Base-by-base conservation (phyloP, 2,888 invertebrate species). In the Helleia helle region DNA sequence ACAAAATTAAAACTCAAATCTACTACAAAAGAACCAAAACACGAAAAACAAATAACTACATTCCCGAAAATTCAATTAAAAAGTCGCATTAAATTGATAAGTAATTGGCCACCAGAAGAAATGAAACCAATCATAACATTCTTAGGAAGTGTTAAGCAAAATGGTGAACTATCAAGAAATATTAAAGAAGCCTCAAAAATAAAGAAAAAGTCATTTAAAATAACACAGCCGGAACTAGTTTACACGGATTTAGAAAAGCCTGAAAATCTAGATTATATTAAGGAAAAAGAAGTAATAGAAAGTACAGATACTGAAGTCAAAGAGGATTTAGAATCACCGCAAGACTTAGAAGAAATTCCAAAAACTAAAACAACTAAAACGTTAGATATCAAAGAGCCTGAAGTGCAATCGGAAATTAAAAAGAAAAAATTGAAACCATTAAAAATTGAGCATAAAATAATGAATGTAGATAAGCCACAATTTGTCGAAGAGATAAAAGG, bases 21-120 rank as follows among this genome's bases (percentile, higher is more conserved):
- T 1, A 55, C 73, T n/a, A 15, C 22, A 12, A 65, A 71, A 6
- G 73, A 85, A 47, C 81, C 86, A 6, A 87, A 88, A 51, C 72
- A 74, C 53, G 84, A 81, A 47, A 44, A 62, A 4, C 55, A 68
- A 24, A 49, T 66, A 5, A 57, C 71, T 2, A 62, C 69, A 40
- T 68, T 92, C 41, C 92, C 91, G 0, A 91, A 90, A 65, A 81
- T 91, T 38, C 85, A 90, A 58, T 71, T 93, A 0, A 91, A 91
- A 58, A 93, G 93, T 62, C 86, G 90, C 50, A 90, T 93, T n/a
- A 85, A 74, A 28, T 86, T 86, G 52, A 52, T 85, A 17, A 68
- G 80, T 30, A 89, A 90, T 41, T 92, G 88, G 80, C 89, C 91
- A 9, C 88, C 91, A 1, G 67, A 83, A 47, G 71, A 86, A 41